Evolutionary conservation across 2,797 vertebrate species (phyloP), one percentile per base, ranked within the genome.

Genomic region (Tragelaphus oryx): DNA sequence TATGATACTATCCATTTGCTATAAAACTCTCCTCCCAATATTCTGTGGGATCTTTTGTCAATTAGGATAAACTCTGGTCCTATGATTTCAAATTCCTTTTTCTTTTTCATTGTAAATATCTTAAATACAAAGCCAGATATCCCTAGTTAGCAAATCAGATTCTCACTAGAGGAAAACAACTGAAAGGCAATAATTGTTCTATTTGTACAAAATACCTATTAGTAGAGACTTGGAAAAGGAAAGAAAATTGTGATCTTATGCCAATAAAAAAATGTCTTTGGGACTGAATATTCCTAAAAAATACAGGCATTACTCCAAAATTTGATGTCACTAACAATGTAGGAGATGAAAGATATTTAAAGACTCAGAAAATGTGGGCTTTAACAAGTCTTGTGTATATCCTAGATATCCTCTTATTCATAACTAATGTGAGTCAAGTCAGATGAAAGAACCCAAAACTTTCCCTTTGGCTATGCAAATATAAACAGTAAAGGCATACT

Each of bases 111-210:
- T 91, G 74, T 22, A 89, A 81, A 65, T 46, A 8, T 14, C 80
- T 37, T 91, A 91, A 87, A 91, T 87, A 44, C 20, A 91, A 89
- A 92, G 59, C 65, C 75, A 89, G 54, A 33, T 83, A 55, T 2
- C 8, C 55, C 60, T 59, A 76, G 33, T 41, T 95, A 75, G 37
- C 92, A 91, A 50, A 20, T 10, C 55, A 14, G 22, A 85, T 9
- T 80, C n/a, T 92, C 92, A 79, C 20, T 82, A 62, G n/a, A 93
- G 26, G 17, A 94, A 95, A 96, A 94, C 6, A 93, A 82, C n/a
- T 83, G 20, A 95, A 44, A 83, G 33, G 52, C 20, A 91, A 80
- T 55, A 87, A 57, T 79, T 89, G 71, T 88, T 86, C 57, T 46
- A 94, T 82, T 89, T 91, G 59, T 79, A 82, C 17, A 94, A 95